phyloP scores from a whole-genome alignment of 2,797 vertebrate species.

The Pitangus sulphuratus region DNA sequence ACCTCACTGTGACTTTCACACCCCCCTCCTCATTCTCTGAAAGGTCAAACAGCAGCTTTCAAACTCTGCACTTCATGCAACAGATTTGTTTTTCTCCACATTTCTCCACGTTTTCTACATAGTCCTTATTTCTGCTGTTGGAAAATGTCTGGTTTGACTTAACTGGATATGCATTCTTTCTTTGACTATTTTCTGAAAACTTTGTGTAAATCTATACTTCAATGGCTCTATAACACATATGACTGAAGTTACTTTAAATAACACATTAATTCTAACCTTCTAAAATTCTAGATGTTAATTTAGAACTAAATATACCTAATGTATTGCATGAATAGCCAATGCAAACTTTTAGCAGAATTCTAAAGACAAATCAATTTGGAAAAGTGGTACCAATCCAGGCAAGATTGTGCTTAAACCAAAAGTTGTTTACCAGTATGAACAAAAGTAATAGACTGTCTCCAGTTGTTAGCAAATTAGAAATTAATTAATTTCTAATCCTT shows the following conservation, averaged over 20 bases:
- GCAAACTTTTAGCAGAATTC: background rate
- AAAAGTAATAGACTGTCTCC: background rate
- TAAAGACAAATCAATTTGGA: background rate
- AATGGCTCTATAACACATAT: background rate
- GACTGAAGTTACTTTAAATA: background rate
- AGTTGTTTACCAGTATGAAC: background rate
- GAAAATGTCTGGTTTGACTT: background rate
- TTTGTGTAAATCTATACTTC: background rate
- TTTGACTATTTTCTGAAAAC: background rate
- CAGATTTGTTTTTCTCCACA: background rate
- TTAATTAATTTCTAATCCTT: background rate
- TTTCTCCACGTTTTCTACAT: background rate
- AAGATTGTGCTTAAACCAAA: background rate
- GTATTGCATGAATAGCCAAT: background rate
- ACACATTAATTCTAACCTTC: background rate
- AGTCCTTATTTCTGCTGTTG: background rate
- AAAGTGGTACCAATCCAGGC: background rate
- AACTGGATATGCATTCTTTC: background rate
- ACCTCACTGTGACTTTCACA: background rate
- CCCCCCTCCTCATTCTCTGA: background rate
- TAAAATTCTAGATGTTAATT: background rate
- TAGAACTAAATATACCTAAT: background rate
- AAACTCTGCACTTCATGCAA: background rate
- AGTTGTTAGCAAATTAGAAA: background rate
- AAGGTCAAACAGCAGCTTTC: background rate